Evolutionary conservation across 2,797 vertebrate species (phyloP), one percentile per base, ranked within the genome.

Genomic region (Momotus momota): DNA sequence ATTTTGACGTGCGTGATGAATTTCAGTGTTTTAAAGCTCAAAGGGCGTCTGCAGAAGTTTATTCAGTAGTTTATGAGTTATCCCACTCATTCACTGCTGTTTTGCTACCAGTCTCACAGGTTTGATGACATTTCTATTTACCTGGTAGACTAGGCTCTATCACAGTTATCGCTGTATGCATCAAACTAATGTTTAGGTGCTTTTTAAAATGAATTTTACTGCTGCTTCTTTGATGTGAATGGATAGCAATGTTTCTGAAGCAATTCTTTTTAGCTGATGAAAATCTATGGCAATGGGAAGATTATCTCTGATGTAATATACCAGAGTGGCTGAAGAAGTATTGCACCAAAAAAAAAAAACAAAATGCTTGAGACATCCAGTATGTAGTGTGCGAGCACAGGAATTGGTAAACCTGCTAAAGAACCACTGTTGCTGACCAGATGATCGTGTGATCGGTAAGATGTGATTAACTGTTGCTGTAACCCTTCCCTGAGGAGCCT

Each of bases 41-140:
- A 0, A 78, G 88, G 57, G 29, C 41, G 23, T 49, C 93, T 95
- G 19, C 12, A 71, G 66, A 80, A 85, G 52, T 96, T 87, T 79
- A 66, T 90, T 88, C 86, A 70, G 16, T 64, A 64, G 70, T 29
- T 93, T 33, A 57, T 75, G 90, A 90, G 77, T 84, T 96, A 66
- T 81, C 66, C 58, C 35, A 31, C 35, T 48, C 22, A 79, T 83
- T 71, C 88, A 25, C 2, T 91, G 75, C 41, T 92, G 18, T 72
- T 94, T 61, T 78, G 14, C 45, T 78, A 38, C 38, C 60, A 6
- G 33, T 64, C 54, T 90, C 54, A 33, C 45, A 83, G 25, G 87
- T 86, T 80, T 86, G 75, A 41, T 16, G n/a, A 25, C 26, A 46
- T 40, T 41, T 86, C 33, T 70, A 33, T 49, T 91, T 77, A 66